A percentile compares a stretch with the other conserved stretches of the same genome.
These are phyloP conservation scores for Pemphredon lugubris DNA, from an alignment of 2,888 invertebrate genomes.

Conservation along the genomic window DNA sequence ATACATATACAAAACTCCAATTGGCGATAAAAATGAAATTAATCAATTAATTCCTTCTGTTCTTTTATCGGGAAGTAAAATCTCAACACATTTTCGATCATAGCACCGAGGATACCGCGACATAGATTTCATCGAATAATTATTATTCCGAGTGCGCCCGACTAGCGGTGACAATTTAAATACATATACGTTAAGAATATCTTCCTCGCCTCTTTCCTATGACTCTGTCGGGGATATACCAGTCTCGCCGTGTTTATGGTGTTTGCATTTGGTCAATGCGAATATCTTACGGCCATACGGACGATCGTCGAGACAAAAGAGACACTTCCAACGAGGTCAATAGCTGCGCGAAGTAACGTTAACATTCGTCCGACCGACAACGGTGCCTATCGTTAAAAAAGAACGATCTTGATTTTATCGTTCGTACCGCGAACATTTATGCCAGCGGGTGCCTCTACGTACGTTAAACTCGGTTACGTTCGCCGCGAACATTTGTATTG, in stretches of 20 bases:
- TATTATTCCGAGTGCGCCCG: too few species aligned
- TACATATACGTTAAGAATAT: too few species aligned
- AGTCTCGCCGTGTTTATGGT: neutral
- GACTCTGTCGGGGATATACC: too few species aligned
- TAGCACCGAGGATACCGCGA: too few species aligned
- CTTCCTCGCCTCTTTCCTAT: too few species aligned
- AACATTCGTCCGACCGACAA: slow-evolving; percentile 32
- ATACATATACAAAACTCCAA: too few species aligned
- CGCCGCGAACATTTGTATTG: slow-evolving; percentile 11
- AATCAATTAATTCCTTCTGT: too few species aligned
- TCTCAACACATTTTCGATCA: too few species aligned
- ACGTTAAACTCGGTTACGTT: slow-evolving; percentile 1
- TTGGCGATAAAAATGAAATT: too few species aligned
- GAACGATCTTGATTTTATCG: slow-evolving; percentile 43
- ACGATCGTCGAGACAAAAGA: slow-evolving; percentile 30
- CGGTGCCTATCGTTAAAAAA: slow-evolving; percentile 31
- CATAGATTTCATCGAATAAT: too few species aligned
- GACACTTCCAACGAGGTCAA: slow-evolving; percentile 40
- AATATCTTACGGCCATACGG: neutral
- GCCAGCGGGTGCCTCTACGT: slow-evolving; percentile 7
- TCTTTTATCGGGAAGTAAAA: too few species aligned
- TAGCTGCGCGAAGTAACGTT: slow-evolving; percentile 42
- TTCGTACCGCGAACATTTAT: slow-evolving; percentile 30
- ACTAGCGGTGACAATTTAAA: too few species aligned
- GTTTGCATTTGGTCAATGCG: neutral